A percentile compares a stretch with the other conserved stretches of the same genome.
phyloP scores from a whole-genome alignment of 2,113 vertebrate genomes.

The Bambusicola thoracicus region DNA sequence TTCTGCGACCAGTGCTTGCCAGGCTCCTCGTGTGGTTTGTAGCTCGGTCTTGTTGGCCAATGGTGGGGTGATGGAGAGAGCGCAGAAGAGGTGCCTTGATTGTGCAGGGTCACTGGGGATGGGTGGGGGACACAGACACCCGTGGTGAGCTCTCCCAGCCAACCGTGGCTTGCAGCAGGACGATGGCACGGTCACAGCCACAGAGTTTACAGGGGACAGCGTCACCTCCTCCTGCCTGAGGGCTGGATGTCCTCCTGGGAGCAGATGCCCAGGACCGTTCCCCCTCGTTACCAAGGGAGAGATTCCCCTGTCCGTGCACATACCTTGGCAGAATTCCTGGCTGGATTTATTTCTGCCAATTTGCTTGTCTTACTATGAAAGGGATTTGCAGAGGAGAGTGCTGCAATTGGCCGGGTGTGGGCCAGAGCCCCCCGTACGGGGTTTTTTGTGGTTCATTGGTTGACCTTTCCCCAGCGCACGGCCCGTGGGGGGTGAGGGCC shows the following conservation, averaged over 20 bases:
- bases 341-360: constrained; percentile 72
- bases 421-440: neutral
- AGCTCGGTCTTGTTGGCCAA: neutral
- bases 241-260: neutral
- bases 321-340: constrained; percentile 67
- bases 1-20: neutral
- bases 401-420: constrained; percentile 23
- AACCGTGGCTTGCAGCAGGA: rapidly evolving
- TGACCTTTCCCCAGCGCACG: constrained; percentile 34
- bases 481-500: neutral
- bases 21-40: neutral
- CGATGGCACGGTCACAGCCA: rapidly evolving
- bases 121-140: rapidly evolving
- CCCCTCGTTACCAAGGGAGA: neutral
- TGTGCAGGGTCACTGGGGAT: neutral
- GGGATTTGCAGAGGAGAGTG: constrained; percentile 64
- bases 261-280: rapidly evolving
- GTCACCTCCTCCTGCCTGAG: neutral
- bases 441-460: neutral
- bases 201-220: rapidly evolving
- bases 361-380: constrained; percentile 65
- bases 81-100: neutral
- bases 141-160: neutral
- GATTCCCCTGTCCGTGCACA: neutral
- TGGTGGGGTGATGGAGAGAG: rapidly evolving